Percentiles rank a stretch among this genome's conserved stretches.
phyloP scores from a whole-genome alignment of 2,113 vertebrate species.

The Lathamus discolor region DNA sequence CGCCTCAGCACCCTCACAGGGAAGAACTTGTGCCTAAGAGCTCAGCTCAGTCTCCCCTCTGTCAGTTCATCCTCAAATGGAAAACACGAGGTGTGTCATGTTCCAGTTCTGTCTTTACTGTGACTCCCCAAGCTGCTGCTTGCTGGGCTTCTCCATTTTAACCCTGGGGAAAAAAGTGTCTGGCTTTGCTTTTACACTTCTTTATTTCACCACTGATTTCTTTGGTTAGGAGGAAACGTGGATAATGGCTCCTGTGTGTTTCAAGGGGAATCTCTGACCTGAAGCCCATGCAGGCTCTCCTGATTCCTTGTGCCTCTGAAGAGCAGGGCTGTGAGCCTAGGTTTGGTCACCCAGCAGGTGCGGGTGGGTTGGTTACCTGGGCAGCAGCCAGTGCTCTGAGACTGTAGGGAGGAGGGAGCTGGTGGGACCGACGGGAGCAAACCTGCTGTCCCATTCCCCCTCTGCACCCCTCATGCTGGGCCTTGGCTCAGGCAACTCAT shows the following conservation, averaged over 20 bases:
- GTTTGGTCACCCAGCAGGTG: rapidly evolving
- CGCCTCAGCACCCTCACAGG: not conserved
- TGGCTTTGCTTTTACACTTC: not conserved
- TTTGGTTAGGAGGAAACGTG: not conserved
- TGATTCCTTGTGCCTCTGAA: not conserved
- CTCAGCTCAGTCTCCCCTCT: not conserved
- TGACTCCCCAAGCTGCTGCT: not conserved
- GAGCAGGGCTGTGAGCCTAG: not conserved
- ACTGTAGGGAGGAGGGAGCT: not conserved
- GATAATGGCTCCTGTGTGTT: not conserved
- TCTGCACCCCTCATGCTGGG: not conserved
- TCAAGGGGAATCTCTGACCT: not conserved
- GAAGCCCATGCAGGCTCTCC: not conserved
- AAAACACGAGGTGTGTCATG: not conserved
- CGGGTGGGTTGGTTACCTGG: not conserved
- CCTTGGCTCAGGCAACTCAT: not conserved
- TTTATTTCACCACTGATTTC: not conserved
- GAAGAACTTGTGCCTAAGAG: not conserved
- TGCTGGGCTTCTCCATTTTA: not conserved
- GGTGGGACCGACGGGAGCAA: not conserved
- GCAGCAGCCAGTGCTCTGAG: rapidly evolving
- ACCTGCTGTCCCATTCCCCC: rapidly evolving
- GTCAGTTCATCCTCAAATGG: not conserved
- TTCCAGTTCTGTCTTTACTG: not conserved
- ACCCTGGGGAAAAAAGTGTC: not conserved